These are phyloP conservation scores for Stichopus horrens DNA, from an alignment of 53 echinoderm and acorn worm species.

Conservation along the genomic window DNA sequence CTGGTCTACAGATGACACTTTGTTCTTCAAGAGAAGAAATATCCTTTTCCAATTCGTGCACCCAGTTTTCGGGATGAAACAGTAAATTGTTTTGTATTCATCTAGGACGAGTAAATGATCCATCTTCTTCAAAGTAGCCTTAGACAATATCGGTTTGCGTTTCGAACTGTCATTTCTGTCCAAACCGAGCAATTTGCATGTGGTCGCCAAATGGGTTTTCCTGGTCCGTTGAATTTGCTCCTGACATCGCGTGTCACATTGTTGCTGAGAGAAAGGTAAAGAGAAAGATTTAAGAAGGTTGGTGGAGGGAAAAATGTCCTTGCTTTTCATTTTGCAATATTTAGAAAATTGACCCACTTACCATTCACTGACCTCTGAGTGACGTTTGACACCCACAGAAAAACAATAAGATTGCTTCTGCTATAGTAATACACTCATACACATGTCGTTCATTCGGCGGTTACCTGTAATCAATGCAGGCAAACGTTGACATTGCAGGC, in stretches of 20 bases:
- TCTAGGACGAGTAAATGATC: constrained; percentile 11
- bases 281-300: not conserved
- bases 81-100: constrained; percentile 12
- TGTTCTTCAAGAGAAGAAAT: constrained; percentile 23
- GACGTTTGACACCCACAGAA: too few relatives aligned
- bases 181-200: constrained; percentile 5
- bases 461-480: too few relatives aligned
- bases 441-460: too few relatives aligned
- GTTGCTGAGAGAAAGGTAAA: not conserved
- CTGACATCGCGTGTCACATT: constrained; percentile 23
- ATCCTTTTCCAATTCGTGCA: constrained; percentile 46
- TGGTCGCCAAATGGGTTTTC: not conserved
- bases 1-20: not conserved
- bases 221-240: constrained; percentile 10
- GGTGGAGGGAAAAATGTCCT: too few relatives aligned
- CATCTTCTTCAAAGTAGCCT: constrained; percentile 28
- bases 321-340: too few relatives aligned
- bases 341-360: too few relatives aligned
- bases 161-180: not conserved
- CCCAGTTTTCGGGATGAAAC: constrained; percentile 33
- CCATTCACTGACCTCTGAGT: too few relatives aligned
- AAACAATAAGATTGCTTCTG: too few relatives aligned
- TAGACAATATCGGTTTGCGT: not conserved
- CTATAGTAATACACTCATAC: too few relatives aligned
- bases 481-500: too few relatives aligned